phyloP scores from a whole-genome alignment of 2,113 vertebrate species.

The Brachionichthys hirsutus region DNA sequence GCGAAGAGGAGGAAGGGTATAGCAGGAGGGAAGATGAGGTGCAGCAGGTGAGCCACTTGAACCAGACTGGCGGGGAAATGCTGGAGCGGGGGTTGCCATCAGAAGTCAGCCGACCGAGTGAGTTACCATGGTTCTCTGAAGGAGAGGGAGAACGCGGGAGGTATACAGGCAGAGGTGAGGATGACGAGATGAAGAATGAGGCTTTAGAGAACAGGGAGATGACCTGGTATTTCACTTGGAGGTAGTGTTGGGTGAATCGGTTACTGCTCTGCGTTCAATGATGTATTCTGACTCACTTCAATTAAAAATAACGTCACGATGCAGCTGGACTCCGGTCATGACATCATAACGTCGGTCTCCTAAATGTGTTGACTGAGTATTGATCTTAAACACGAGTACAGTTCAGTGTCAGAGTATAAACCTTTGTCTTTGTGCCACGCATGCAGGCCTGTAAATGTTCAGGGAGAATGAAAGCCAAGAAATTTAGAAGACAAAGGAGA shows the following conservation, averaged over 20 bases:
- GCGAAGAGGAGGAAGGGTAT: constrained; percentile 1
- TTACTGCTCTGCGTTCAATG: constrained; percentile 3
- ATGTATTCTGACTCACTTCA: constrained; percentile 28
- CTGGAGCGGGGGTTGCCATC: background rate
- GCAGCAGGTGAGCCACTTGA: background rate
- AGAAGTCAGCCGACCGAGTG: background rate
- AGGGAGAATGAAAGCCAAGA: background rate
- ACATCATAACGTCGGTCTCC: background rate
- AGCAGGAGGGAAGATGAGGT: constrained; percentile 6
- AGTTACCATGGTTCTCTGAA: background rate
- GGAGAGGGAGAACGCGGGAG: background rate
- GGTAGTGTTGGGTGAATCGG: constrained; percentile 18
- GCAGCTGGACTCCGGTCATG: background rate
- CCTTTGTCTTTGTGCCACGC: background rate
- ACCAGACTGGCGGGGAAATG: background rate
- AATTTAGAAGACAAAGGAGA: background rate
- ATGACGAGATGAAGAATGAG: background rate
- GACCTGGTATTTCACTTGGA: constrained; percentile 70
- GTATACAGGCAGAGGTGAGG: background rate
- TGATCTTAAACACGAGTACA: no score
- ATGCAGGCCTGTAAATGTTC: background rate
- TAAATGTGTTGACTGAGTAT: no score
- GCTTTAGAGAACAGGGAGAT: constrained; percentile 20
- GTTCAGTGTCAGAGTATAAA: no score
- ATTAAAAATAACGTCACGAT: constrained; percentile 41